Conservation (phyloP, 2,113 vertebrate species). For the Phaethornis superciliosus region DNA sequence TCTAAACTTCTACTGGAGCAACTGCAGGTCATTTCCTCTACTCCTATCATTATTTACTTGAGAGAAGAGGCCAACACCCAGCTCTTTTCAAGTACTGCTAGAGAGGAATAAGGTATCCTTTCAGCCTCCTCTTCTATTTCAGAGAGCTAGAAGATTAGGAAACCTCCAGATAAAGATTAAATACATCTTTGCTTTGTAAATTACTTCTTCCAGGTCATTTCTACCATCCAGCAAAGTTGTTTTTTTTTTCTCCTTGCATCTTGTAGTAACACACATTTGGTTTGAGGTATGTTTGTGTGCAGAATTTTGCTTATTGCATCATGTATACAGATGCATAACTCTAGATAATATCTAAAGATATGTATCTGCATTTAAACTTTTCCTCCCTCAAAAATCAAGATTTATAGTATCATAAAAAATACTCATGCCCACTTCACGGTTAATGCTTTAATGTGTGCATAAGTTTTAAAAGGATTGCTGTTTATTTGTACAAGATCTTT, state of each 20-base stretch:
- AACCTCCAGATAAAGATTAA: neutral
- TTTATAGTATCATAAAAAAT: neutral
- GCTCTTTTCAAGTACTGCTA: too few species aligned
- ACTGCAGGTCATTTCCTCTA: too few species aligned
- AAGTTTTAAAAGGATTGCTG: neutral
- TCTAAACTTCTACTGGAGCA: too few species aligned
- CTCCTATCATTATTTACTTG: too few species aligned
- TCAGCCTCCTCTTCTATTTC: neutral
- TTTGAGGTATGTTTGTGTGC: neutral
- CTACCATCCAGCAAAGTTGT: neutral
- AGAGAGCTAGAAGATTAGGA: neutral
- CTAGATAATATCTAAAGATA: neutral
- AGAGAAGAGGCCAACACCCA: too few species aligned
- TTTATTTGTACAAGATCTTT: neutral
- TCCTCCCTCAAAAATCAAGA: neutral
- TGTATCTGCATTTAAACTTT: neutral
- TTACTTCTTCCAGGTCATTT: neutral
- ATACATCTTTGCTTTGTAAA: neutral
- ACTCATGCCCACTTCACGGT: fast-evolving
- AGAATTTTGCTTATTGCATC: neutral
- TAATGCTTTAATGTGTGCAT: neutral
- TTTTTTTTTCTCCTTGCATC: neutral
- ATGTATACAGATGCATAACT: fast-evolving
- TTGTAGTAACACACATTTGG: neutral
- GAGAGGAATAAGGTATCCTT: too few species aligned